Evolutionary conservation across 2,113 vertebrate species (phyloP), one percentile per base, ranked within the genome.

Genomic region (Dendropsophus ebraccatus): DNA sequence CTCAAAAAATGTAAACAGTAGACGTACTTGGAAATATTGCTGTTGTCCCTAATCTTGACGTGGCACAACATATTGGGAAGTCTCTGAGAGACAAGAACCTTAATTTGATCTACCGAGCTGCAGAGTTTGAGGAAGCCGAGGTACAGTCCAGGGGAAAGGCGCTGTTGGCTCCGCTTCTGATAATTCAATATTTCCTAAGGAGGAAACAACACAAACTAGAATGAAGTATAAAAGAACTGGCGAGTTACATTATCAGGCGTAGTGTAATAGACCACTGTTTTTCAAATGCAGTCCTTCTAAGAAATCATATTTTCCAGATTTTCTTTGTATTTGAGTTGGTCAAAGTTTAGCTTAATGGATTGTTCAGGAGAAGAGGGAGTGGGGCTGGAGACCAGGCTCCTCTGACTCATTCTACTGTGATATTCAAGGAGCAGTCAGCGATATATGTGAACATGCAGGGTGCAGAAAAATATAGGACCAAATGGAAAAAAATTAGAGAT

Each of bases 91-190:
- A 99, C 98, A 0, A 99, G 94, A 60, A 99, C 97, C 91, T 93
- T 96, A 92, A 99, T 99, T 92, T 99, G 97, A 91, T 99, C 97
- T 82, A 99, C 97, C 3, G 98, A 99, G 84, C 97, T 99, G 94
- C 97, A 97, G 82, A 99, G 96, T 92, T 99, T 99, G 87, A 99
- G 93, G 93, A 94, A 99, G 67, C 97, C 98, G 89, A 99, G 93
- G 87, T 99, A 99, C 28, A 99, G 92, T 0, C 97, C 97, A 0
- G 97, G 92, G 70, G 94, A 88, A 74, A 99, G 94, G 10, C 96
- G 94, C 45, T 96, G 96, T 88, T 94, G 93, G 90, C 98, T 97
- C 81, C 96, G 94, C 88, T 94, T 95, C 91, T 98, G 96, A 91
- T 96, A 99, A 62, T 93, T 95, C 89, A 99, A 88, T 70, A 96